Conservation (phyloP, 2,888 invertebrate genomes). For the Acanthopleura granulata region DNA sequence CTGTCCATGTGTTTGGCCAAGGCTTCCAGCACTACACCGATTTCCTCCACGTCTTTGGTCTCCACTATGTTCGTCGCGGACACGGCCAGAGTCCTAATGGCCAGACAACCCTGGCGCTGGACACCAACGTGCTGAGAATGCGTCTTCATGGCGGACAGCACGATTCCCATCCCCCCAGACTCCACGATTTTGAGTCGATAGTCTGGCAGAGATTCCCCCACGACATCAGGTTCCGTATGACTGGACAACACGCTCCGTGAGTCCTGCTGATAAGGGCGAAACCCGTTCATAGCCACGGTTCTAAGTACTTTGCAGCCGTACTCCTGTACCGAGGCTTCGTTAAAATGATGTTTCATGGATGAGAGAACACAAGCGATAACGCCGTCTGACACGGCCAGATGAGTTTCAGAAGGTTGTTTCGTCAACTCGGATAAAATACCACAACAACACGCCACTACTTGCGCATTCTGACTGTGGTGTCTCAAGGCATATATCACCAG, state of each 20-base stretch:
- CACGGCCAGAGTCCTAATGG: neutral
- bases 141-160: constrained; percentile 2
- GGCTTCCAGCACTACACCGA: neutral
- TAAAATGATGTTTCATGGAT: neutral
- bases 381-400: neutral
- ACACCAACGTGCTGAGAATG: neutral
- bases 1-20: neutral
- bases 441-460: neutral
- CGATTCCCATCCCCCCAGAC: neutral
- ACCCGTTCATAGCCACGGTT: neutral
- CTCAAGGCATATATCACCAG: neutral
- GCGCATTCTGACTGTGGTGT: neutral
- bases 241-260: no score
- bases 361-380: neutral
- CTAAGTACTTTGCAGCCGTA: neutral
- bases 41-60: neutral
- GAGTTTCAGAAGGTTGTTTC: neutral
- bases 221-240: no score
- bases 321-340: neutral
- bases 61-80: neutral
- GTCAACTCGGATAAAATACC: neutral
- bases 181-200: neutral
- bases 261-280: neutral
- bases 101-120: neutral
- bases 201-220: neutral